Conservation (phyloP, 2,888 invertebrate genomes). For the Platypus cylindrus region DNA sequence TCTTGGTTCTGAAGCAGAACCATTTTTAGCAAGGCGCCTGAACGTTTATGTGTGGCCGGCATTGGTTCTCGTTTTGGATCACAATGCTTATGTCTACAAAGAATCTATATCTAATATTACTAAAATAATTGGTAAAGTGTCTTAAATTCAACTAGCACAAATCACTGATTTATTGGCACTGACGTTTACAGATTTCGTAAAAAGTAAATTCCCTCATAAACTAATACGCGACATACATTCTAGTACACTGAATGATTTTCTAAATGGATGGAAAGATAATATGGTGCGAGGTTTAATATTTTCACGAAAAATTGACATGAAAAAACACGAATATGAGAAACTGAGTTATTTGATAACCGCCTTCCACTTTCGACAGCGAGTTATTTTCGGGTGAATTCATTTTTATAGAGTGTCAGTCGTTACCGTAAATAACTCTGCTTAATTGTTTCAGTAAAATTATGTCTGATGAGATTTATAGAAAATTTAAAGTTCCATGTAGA, state of each 20-base stretch:
- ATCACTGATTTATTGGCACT: no score
- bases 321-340: no score
- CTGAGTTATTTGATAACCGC: conserved; percentile 81
- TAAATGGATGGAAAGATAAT: conserved; percentile 86
- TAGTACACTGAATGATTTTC: conserved; percentile 64
- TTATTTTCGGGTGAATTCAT: conserved; percentile 72
- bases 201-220: conserved; percentile 75
- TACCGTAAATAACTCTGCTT: no score
- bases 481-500: conserved; percentile 60
- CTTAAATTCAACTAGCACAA: conserved; percentile 2
- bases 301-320: conserved; percentile 60
- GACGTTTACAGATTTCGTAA: conserved; percentile 69
- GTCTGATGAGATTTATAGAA: conserved; percentile 47
- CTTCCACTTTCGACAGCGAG: conserved; percentile 71
- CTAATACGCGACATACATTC: conserved; percentile 53
- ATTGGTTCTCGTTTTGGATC: conserved; percentile 68
- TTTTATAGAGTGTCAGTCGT: no score
- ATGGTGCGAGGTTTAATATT: conserved; percentile 81
- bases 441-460: conserved; percentile 52
- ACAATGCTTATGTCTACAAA: conserved; percentile 73
- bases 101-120: conserved; percentile 68
- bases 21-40: conserved; percentile 59
- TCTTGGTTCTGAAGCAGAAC: conserved; percentile 75
- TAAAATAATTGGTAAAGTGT: conserved; percentile 59
- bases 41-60: conserved; percentile 74